Conservation (phyloP, 2,888 invertebrate genomes). For the Tupiocoris notatus region DNA sequence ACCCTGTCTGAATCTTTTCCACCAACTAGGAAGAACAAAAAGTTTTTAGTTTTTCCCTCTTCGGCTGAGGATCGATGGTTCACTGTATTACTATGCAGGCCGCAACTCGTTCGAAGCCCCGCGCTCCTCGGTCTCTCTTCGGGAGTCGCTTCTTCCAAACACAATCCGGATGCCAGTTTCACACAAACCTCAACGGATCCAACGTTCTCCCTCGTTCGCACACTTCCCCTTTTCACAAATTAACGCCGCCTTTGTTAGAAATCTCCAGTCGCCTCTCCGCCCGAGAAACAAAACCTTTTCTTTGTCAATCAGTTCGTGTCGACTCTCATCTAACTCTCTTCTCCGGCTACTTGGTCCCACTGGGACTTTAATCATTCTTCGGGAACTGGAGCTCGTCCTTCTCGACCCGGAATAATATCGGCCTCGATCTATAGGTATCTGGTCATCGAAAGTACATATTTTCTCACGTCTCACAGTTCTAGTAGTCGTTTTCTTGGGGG, state of each 20-base stretch:
- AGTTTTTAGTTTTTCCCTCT: constrained; percentile 20
- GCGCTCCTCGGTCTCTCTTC: neutral
- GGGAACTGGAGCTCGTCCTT: constrained; percentile 4
- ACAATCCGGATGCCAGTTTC: constrained; percentile 23
- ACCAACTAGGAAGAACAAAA: constrained; percentile 1
- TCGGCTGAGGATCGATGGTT: constrained; percentile 22
- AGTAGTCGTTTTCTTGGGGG: no score
- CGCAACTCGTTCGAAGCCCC: constrained; percentile 5
- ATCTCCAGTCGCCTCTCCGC: constrained; percentile 8
- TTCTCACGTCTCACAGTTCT: no score
- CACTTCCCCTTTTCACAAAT: constrained; percentile 17
- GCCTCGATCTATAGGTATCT: no score
- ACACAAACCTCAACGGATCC: constrained; percentile 12
- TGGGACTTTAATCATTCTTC: neutral
- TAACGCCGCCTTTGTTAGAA: constrained; percentile 33
- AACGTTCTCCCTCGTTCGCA: no score
- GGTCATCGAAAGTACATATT: no score
- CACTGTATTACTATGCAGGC: constrained; percentile 32
- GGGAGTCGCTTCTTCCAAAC: neutral
- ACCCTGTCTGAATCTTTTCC: neutral
- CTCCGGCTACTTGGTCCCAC: neutral
- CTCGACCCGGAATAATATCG: neutral
- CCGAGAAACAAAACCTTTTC: constrained; percentile 33
- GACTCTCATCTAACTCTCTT: constrained; percentile 15
- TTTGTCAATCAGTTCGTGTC: constrained; percentile 31